These are phyloP conservation scores for Ichneumoninae sp. DNA, from an alignment of 2,888 invertebrate genomes.

Conservation along the genomic window DNA sequence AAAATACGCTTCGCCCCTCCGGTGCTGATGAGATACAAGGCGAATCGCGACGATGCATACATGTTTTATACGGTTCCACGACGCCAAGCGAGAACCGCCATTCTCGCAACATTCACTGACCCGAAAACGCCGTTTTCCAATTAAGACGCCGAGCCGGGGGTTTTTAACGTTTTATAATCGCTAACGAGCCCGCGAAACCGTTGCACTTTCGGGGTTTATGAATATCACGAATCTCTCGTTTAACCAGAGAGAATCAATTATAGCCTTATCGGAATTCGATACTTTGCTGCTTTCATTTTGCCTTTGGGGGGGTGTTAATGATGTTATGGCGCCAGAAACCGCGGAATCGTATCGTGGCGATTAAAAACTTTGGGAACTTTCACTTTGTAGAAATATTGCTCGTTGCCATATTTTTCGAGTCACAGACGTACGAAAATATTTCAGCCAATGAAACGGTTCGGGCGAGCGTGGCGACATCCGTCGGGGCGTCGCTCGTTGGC, in stretches of 20 bases:
- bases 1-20: background rate
- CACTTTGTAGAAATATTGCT: constrained; percentile 3
- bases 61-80: constrained; percentile 19
- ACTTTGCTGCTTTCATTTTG: background rate
- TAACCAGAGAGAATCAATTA: background rate
- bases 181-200: constrained; percentile 19
- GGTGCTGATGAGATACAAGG: background rate
- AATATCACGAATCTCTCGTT: background rate
- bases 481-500: background rate
- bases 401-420: background rate
- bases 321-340: background rate
- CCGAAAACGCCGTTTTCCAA: constrained; percentile 58
- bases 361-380: background rate
- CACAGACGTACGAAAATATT: background rate
- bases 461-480: background rate
- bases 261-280: background rate
- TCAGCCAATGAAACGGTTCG: background rate
- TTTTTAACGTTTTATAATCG: constrained; percentile 19
- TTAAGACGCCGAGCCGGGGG: constrained; percentile 35
- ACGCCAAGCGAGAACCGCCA: constrained; percentile 10
- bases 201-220: constrained; percentile 4
- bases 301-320: background rate
- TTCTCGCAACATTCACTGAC: constrained; percentile 44
- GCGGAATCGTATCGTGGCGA: background rate
- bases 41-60: background rate